These are phyloP conservation scores for Theretra japonica DNA, from an alignment of 2,888 invertebrate species.

Conservation along the genomic window DNA sequence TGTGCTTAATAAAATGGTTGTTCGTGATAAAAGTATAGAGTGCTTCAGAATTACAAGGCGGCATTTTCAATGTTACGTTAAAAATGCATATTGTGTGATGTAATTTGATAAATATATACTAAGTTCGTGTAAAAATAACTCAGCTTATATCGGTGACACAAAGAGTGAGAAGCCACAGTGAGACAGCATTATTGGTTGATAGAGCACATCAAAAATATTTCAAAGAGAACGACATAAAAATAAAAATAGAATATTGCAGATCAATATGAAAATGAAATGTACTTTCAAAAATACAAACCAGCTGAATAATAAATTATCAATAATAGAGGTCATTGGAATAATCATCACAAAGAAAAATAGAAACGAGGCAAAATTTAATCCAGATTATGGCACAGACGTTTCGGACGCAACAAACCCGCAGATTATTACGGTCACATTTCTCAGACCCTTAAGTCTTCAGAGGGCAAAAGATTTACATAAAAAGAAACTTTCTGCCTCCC, in stretches of 20 bases:
- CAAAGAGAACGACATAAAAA: no score
- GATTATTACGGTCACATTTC: slow-evolving; percentile 73
- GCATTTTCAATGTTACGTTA: no score
- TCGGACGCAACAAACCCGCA: slow-evolving; percentile 67
- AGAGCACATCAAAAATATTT: no score
- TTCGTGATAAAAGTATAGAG: background rate
- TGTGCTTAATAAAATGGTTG: slow-evolving; percentile 12
- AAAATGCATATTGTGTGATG: no score
- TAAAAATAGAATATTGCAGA: no score
- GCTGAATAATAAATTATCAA: slow-evolving; percentile 7
- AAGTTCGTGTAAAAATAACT: no score
- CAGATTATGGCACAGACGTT: slow-evolving; percentile 62
- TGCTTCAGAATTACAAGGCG: no score
- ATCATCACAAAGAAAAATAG: slow-evolving; percentile 24
- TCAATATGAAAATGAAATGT: no score
- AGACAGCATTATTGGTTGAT: no score
- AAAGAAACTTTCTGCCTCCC: slow-evolving; percentile 80
- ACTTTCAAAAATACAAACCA: background rate
- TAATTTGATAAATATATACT: no score
- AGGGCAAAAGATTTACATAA: slow-evolving; percentile 81
- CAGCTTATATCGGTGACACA: no score
- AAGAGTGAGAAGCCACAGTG: no score
- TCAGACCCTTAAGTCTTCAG: slow-evolving; percentile 70
- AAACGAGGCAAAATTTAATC: slow-evolving; percentile 65
- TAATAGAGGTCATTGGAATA: slow-evolving; percentile 20